Evolutionary conservation across 2,113 vertebrate species (phyloP).

Genomic region (Macrotus californicus): DNA sequence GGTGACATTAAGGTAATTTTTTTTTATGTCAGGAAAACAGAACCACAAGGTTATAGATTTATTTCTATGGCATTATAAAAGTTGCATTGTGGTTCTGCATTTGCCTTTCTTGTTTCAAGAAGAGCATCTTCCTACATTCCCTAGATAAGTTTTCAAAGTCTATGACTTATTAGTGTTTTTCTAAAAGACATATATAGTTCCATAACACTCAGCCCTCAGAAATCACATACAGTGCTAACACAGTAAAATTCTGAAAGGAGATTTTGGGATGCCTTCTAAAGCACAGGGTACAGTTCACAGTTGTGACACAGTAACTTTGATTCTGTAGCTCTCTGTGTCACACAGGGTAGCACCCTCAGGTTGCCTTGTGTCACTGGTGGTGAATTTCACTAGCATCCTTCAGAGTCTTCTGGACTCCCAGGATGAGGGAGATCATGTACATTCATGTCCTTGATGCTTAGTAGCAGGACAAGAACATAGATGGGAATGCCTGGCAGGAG

Average conservation of each 20-base stretch:
- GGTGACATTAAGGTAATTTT: background rate
- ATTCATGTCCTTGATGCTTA: background rate
- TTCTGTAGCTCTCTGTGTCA: background rate
- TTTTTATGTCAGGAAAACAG: background rate
- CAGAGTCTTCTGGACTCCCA: background rate
- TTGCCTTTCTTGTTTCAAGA: background rate
- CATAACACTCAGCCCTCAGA: background rate
- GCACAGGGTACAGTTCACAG: background rate
- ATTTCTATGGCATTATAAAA: background rate
- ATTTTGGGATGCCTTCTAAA: background rate
- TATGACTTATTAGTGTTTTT: background rate
- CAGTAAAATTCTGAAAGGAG: background rate
- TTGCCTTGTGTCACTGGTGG: background rate
- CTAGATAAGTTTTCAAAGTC: background rate
- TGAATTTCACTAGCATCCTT: background rate
- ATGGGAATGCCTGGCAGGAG: background rate
- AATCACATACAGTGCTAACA: background rate
- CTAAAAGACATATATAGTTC: background rate
- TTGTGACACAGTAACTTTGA: background rate
- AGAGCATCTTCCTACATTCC: background rate
- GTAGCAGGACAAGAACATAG: background rate
- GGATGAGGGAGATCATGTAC: background rate
- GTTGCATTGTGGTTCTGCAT: background rate
- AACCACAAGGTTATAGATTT: background rate
- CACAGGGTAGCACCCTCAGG: fast-evolving